Evolutionary conservation across 2,797 vertebrate species (phyloP).

Genomic region (Diceros bicornis): DNA sequence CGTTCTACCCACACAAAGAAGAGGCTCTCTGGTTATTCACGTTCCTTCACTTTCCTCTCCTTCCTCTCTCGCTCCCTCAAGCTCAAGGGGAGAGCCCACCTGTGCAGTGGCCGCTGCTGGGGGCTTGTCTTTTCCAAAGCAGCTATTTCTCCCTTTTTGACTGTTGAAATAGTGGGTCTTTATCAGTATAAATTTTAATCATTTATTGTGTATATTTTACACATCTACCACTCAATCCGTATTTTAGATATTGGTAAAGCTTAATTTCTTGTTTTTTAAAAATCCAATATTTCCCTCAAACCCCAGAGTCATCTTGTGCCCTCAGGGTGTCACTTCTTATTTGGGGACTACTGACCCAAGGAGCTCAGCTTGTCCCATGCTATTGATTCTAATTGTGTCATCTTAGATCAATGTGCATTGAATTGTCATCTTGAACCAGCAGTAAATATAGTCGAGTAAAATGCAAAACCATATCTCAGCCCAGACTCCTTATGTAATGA

Average conservation of each 20-base stretch:
- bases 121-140: background rate
- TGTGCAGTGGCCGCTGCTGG: accelerated
- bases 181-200: accelerated
- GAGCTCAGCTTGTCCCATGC: background rate
- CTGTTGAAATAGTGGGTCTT: accelerated
- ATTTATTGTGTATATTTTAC: background rate
- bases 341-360: background rate
- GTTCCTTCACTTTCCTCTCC: background rate
- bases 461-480: accelerated
- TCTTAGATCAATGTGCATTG: background rate
- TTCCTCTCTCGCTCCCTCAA: background rate
- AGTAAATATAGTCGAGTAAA: background rate
- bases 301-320: background rate
- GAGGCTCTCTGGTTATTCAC: background rate
- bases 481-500: accelerated
- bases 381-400: accelerated
- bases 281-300: accelerated
- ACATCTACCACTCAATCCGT: accelerated
- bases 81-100: background rate
- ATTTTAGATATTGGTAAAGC: background rate
- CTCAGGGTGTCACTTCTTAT: background rate
- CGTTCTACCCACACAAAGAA: background rate
- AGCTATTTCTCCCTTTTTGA: background rate
- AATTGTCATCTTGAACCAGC: background rate
- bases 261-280: background rate